phyloP scores from a whole-genome alignment of 2,888 invertebrate genomes.

The Thymelicus acteon region DNA sequence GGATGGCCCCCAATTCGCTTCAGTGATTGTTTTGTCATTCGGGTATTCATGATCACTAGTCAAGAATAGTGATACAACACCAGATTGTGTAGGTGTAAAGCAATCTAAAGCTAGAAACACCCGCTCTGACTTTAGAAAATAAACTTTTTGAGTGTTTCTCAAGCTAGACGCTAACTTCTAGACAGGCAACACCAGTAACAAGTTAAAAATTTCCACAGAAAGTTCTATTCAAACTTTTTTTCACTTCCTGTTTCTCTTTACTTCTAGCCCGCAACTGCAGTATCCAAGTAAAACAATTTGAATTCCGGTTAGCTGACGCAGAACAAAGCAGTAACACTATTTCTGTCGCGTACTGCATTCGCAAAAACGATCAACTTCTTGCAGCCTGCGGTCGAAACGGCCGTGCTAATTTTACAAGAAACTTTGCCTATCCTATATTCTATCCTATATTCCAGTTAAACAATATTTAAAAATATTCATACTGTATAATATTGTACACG shows the following conservation, averaged over 20 bases:
- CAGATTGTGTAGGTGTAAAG: background rate
- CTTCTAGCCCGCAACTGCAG: slow-evolving; percentile 17
- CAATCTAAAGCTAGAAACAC: slow-evolving; percentile 3
- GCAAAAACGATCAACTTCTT: slow-evolving; percentile 22
- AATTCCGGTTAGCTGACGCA: slow-evolving; percentile 20
- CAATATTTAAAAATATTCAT: too few species aligned
- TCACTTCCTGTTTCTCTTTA: slow-evolving; percentile 14
- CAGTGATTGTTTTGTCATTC: too few species aligned
- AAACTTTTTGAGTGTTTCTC: slow-evolving; percentile 19
- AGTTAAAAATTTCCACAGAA: slow-evolving; percentile 15
- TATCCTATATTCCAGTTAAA: too few species aligned
- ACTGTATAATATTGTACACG: too few species aligned
- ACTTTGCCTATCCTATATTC: background rate
- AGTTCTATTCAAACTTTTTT: slow-evolving; percentile 15
- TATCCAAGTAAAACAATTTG: slow-evolving; percentile 33
- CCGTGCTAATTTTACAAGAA: slow-evolving; percentile 23
- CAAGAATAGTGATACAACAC: too few species aligned
- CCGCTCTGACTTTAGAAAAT: background rate
- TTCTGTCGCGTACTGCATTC: slow-evolving; percentile 11
- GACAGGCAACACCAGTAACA: slow-evolving; percentile 1
- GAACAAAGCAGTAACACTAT: slow-evolving; percentile 21
- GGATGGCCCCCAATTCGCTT: too few species aligned
- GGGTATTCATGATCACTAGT: too few species aligned
- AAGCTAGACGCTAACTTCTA: slow-evolving; percentile 14
- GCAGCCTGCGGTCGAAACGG: slow-evolving; percentile 11